Percentiles rank a stretch among this genome's conserved stretches.
Evolutionary conservation across 2,797 vertebrate species (phyloP).

Genomic region (Periophthalmus magnuspinnatus): DNA sequence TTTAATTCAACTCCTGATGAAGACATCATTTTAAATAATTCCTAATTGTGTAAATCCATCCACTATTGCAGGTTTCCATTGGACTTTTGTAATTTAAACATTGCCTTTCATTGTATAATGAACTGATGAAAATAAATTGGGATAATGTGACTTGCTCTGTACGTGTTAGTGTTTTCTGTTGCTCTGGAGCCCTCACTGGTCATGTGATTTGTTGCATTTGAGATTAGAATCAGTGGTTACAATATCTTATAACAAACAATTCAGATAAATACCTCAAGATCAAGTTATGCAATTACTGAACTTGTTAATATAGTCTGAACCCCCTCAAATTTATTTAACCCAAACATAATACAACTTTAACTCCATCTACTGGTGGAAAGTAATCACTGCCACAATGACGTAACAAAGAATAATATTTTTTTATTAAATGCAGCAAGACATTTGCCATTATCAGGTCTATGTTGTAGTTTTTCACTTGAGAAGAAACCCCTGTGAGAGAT

Average conservation of each 20-base stretch:
- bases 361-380: conserved; percentile 3
- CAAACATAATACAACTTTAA: not conserved
- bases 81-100: conserved; percentile 79
- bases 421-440: not conserved
- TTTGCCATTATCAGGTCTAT: not conserved
- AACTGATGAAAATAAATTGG: conserved; percentile 74
- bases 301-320: not conserved
- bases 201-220: not conserved
- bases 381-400: not conserved
- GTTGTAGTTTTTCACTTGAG: conserved; percentile 75
- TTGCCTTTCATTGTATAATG: conserved; percentile 72
- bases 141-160: conserved; percentile 34
- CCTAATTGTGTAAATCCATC: conserved; percentile 45
- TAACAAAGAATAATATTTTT: not conserved
- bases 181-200: not conserved
- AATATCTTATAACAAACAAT: not conserved
- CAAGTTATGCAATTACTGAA: not conserved
- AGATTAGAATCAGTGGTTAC: not conserved
- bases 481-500: conserved; percentile 84
- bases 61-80: conserved; percentile 47
- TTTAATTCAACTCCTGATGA: conserved; percentile 25
- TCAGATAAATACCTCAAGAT: not conserved
- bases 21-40: conserved; percentile 21
- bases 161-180: not conserved
- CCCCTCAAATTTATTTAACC: not conserved